Base-by-base conservation (phyloP, 64 coral and sea anemone species). In the Stichodactyla helianthus region DNA sequence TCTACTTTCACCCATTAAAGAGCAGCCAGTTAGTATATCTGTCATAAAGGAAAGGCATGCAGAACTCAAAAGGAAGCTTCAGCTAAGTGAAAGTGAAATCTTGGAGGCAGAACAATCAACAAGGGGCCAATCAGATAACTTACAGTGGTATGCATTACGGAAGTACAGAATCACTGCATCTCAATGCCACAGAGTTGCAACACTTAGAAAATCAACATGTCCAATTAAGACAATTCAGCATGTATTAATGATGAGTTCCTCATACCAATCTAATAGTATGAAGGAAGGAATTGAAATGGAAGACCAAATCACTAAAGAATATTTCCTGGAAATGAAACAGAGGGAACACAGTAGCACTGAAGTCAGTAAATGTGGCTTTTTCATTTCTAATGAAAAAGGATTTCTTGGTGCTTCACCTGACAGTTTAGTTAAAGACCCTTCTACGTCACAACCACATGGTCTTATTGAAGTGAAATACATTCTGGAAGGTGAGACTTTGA, bases 101-200 rank as follows among this genome's bases (percentile, higher is more conserved):
- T 64, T 55, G 54, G 44, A 13, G 27, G 52, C 83, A 31, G 93
- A 91, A 74, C 55, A 95, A 86, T 16, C 68, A 31, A 89, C 93
- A 12, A 85, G 82, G 7, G 57, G 60, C n/a, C 93, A 89, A 71
- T 85, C 86, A 20, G 77, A 74, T 76, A 50, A 82, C 10, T 13
- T 70, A n/a, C n/a, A n/a, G 14, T 95, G 93, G 93, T 51, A 91
- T 18, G 23, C 65, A 52, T 74, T 83, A 10, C 26, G 93, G 26
- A 82, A 86, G 74, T 82, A 18, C 31, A 82, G 93, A 86, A 91
- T 95, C 16, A 95, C 93, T 27, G 74, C 86, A 50, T 91, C 87
- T 52, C 86, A 95, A 17, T 95, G 90, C 65, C 58, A 95, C 52
- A 23, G 78, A 11, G 53, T 91, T 77, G 89, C 93, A 0, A 59